A percentile compares a stretch with the other conserved stretches of the same genome.
Conservation (phyloP, 92 coral and sea anemone genomes). For the Zoanthus sansibaricus region DNA sequence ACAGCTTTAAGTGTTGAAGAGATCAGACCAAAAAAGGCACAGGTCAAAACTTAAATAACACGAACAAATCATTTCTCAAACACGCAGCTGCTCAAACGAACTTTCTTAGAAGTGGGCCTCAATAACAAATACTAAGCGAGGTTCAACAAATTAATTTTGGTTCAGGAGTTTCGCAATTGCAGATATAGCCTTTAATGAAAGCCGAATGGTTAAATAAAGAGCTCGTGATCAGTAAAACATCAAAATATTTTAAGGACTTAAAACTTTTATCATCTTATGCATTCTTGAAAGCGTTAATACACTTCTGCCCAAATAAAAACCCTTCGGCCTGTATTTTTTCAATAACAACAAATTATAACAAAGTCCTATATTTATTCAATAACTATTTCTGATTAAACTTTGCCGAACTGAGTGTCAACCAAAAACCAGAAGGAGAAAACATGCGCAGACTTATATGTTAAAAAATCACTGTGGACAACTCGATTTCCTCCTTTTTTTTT, state of each 20-base stretch:
- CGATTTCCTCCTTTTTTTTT: not conserved
- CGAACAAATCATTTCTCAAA: not conserved
- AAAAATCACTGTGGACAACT: not conserved
- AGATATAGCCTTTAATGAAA: not conserved
- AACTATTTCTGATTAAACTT: not conserved
- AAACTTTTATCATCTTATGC: not conserved
- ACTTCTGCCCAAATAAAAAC: not conserved
- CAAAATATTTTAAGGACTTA: not conserved
- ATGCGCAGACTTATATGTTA: not conserved
- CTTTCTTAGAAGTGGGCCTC: not conserved
- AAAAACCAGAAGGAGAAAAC: not conserved
- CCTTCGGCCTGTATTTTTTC: not conserved
- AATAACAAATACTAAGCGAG: slow-evolving; percentile 18
- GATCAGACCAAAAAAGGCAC: slow-evolving; percentile 2
- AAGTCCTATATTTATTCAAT: not conserved
- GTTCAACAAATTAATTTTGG: slow-evolving; percentile 22
- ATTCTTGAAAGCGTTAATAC: not conserved
- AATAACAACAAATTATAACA: not conserved
- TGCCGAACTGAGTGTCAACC: not conserved
- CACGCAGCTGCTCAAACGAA: slow-evolving; percentile 38
- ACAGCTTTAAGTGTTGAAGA: slow-evolving; percentile 37
- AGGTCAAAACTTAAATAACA: slow-evolving; percentile 1
- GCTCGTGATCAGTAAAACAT: too few species aligned
- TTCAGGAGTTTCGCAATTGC: slow-evolving; percentile 8
- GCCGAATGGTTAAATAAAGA: not conserved